Conservation (phyloP, 2,113 vertebrate species). For the Microtus oregoni region DNA sequence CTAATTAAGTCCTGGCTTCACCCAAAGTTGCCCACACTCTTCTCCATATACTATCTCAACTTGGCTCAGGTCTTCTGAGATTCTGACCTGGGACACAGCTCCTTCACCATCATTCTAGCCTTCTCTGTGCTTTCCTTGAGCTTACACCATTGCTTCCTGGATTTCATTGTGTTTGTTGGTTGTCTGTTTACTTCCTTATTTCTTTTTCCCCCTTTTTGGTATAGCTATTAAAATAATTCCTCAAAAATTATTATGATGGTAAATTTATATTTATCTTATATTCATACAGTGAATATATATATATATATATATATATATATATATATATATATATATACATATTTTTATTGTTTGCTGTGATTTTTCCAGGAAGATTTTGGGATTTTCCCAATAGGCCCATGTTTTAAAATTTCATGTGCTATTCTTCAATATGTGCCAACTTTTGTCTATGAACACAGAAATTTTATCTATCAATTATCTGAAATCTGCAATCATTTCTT, state of each 20-base stretch:
- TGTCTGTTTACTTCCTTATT: not conserved
- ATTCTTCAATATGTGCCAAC: not conserved
- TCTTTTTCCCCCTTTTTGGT: not conserved
- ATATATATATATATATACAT: no score
- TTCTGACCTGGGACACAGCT: not conserved
- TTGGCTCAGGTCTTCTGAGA: not conserved
- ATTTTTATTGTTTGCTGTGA: not conserved
- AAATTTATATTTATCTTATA: not conserved
- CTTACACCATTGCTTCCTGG: not conserved
- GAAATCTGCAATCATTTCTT: not conserved
- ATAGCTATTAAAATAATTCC: not conserved
- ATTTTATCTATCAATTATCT: not conserved
- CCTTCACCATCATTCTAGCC: not conserved
- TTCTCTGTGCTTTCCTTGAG: not conserved
- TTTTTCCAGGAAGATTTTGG: not conserved
- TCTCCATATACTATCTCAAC: not conserved
- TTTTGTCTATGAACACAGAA: not conserved
- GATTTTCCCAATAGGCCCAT: not conserved
- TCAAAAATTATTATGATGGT: no score
- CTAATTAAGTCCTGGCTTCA: not conserved
- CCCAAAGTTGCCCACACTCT: not conserved
- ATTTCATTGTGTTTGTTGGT: not conserved
- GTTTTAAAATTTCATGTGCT: conserved; percentile 1
- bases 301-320: no score
- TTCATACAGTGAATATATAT: no score